phyloP scores from a whole-genome alignment of 2,888 invertebrate genomes.

The Andricus quercusramuli region DNA sequence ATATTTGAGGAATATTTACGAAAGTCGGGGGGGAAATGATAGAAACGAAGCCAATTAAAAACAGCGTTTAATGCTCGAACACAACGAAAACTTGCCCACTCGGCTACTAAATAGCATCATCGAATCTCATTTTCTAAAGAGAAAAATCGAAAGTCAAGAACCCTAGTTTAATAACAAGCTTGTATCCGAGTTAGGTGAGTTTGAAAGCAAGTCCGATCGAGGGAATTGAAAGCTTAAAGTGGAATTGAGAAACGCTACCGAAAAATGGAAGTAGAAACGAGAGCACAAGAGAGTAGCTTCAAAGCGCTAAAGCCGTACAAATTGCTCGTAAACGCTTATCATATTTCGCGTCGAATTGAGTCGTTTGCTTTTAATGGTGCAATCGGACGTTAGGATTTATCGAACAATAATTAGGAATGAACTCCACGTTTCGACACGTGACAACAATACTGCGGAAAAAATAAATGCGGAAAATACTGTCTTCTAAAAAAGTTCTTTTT shows the following conservation, averaged over 20 bases:
- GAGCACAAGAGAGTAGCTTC: slow-evolving; percentile 32
- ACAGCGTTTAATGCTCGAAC: slow-evolving; percentile 43
- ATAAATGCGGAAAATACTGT: no score
- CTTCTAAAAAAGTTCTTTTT: background rate
- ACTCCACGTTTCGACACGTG: slow-evolving; percentile 8
- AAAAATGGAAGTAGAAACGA: slow-evolving; percentile 44
- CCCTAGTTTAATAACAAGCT: slow-evolving; percentile 17
- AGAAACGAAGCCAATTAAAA: slow-evolving; percentile 46
- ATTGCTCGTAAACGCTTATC: slow-evolving; percentile 4
- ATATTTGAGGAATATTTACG: slow-evolving; percentile 29
- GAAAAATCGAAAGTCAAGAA: slow-evolving; percentile 28
- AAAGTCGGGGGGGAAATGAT: background rate
- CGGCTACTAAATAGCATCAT: slow-evolving; percentile 36
- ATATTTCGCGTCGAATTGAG: slow-evolving; percentile 11
- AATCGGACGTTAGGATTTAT: slow-evolving; percentile 8
- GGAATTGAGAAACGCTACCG: slow-evolving; percentile 42
- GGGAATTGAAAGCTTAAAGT: slow-evolving; percentile 44
- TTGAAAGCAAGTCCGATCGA: slow-evolving; percentile 24
- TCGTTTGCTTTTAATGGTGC: slow-evolving; percentile 2
- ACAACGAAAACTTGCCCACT: slow-evolving; percentile 38
- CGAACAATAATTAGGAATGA: slow-evolving; percentile 19
- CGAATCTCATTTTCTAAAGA: slow-evolving; percentile 15
- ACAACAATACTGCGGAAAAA: background rate
- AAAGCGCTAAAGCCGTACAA: slow-evolving; percentile 28
- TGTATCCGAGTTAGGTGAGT: slow-evolving; percentile 36